Percentiles rank a stretch among this genome's conserved stretches.
phyloP scores from a whole-genome alignment of 2,113 vertebrate species.

The Channa maculata region DNA sequence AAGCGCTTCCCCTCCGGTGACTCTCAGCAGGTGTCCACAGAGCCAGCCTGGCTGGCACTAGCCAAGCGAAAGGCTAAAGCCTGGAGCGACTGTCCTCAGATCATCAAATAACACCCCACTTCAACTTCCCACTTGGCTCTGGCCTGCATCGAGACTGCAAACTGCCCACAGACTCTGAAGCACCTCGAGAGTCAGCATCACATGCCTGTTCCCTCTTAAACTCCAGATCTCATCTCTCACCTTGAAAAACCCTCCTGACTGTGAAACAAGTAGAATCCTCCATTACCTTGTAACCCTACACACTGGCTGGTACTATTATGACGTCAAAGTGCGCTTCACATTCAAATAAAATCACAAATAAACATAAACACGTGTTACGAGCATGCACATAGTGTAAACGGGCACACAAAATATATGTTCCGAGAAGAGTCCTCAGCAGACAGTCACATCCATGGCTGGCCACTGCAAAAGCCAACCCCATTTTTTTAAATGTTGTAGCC shows the following conservation, averaged over 20 bases:
- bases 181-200: slow-evolving; percentile 34
- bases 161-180: slow-evolving; percentile 60
- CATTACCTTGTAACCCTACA: slow-evolving; percentile 17
- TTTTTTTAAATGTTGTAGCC: slow-evolving; percentile 57
- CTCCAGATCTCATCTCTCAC: slow-evolving; percentile 11
- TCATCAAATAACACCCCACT: slow-evolving; percentile 91
- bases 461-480: slow-evolving; percentile 63
- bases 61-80: slow-evolving; percentile 99
- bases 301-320: slow-evolving; percentile 67
- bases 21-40: slow-evolving; percentile 90
- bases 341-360: slow-evolving; percentile 54
- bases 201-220: not conserved
- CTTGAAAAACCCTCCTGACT: slow-evolving; percentile 36
- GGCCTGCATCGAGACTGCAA: slow-evolving; percentile 50
- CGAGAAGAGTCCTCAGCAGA: slow-evolving; percentile 53
- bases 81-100: slow-evolving; percentile 99
- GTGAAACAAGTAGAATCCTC: slow-evolving; percentile 54
- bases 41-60: slow-evolving; percentile 97
- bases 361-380: slow-evolving; percentile 63
- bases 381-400: slow-evolving; percentile 69
- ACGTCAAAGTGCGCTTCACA: slow-evolving; percentile 71
- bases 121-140: slow-evolving; percentile 25
- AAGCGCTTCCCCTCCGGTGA: slow-evolving; percentile 95
- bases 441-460: slow-evolving; percentile 68
- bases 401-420: slow-evolving; percentile 39